Evolutionary conservation across 2,113 vertebrate genomes (phyloP), one percentile per base, ranked within the genome.

Genomic region (Azemiops feae): DNA sequence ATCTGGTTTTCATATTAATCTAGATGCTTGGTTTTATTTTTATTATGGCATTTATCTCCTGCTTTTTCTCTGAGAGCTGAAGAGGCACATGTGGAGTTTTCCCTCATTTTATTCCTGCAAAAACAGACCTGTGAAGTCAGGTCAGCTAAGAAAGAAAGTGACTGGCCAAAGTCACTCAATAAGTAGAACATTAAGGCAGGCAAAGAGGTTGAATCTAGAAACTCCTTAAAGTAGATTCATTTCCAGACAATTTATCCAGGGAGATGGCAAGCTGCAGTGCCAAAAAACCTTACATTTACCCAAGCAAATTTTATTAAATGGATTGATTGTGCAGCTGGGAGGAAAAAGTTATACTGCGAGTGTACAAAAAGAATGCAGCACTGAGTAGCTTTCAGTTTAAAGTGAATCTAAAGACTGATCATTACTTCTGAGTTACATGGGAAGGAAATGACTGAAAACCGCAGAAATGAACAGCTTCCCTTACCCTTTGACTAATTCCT

Each of bases 361-460:
- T n/a, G 6, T 53, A 7, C 50, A 81, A 81, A 81, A 81, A 39
- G 74, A 22, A 39, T 88, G 27, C 12, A n/a, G 47, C 47, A 53
- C 30, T 53, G 87, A 88, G 12, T 30, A n/a, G 85, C 10, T 55
- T 20, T 6, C 0, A 91, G 93, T 8, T n/a, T 90, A 53, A 91
- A 90, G 30, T 58, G 54, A 94, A n/a, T 92, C 93, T 92, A 69
- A 87, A 25, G 94, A 92, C 69, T 91, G 89, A 20, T 96, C 95
- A 92, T 96, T 1, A 23, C 91, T 30, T 45, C 85, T 94, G 30
- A 90, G 43, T 50, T 52, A 88, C 53, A 96, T 96, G 95, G 95
- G 95, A 97, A 96, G 55, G 94, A 96, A 96, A 87, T 94, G 94
- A 93, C 85, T 92, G 92, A 94, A 96, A 95, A 93, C 95, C 94